Evolutionary conservation across 37 sponge, comb jelly and placozoan species (phyloP).

Genomic region (Spongia lamella): DNA sequence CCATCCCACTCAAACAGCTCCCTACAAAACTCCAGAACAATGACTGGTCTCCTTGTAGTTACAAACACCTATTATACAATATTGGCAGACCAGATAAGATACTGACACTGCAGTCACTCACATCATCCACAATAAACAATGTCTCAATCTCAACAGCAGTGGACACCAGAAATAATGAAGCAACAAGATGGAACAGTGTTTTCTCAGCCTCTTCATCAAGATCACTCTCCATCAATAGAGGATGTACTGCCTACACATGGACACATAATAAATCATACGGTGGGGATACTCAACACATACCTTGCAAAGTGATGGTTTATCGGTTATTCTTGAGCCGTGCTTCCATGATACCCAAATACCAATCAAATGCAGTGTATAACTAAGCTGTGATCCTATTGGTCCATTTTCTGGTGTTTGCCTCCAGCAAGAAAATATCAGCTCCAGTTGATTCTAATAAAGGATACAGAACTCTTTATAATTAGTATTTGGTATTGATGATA

Average conservation of each 20-base stretch:
- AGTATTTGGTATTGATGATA: too few species aligned
- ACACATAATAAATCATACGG: not conserved
- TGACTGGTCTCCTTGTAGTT: too few species aligned
- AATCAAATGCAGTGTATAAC: constrained; percentile 54
- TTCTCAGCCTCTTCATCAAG: constrained; percentile 17
- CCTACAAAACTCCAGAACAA: too few species aligned
- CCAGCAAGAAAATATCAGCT: too few species aligned
- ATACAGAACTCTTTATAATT: too few species aligned
- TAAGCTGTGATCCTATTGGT: not conserved
- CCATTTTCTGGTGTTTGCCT: not conserved
- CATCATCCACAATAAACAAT: too few species aligned
- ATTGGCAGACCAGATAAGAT: not conserved
- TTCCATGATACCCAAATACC: constrained; percentile 73
- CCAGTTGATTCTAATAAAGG: too few species aligned
- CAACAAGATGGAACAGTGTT: constrained; percentile 33
- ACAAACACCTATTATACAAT: not conserved
- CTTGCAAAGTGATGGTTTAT: constrained; percentile 11
- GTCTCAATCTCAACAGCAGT: not conserved
- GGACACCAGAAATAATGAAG: constrained; percentile 48
- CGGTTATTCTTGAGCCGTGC: constrained; percentile 39
- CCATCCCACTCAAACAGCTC: too few species aligned
- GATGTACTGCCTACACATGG: not conserved
- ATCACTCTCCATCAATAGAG: not conserved
- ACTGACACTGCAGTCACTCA: too few species aligned
- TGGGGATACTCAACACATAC: constrained; percentile 13